Evolutionary conservation across 2,888 invertebrate genomes (phyloP).

Genomic region (Nebria salina): DNA sequence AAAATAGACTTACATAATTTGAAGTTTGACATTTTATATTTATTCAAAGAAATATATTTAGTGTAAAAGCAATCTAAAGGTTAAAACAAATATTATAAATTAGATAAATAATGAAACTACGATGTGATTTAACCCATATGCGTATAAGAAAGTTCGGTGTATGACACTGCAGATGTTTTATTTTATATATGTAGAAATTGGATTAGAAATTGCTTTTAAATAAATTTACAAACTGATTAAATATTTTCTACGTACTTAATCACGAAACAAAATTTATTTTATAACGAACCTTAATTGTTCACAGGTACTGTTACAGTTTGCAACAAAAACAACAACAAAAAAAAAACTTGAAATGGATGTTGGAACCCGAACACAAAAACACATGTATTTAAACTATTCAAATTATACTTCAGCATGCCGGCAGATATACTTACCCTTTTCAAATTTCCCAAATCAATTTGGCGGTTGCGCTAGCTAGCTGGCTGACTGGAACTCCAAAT

Average conservation of each 20-base stretch:
- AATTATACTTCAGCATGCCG: conserved; percentile 22
- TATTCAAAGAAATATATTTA: too few relatives aligned
- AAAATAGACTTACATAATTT: too few relatives aligned
- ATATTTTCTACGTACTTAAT: neutral
- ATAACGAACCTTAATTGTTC: neutral
- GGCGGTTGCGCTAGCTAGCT: conserved; percentile 24
- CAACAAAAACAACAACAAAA: neutral
- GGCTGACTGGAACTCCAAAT: conserved; percentile 3
- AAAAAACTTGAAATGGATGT: neutral
- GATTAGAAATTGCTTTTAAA: too few relatives aligned
- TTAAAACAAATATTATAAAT: too few relatives aligned
- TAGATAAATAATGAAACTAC: too few relatives aligned
- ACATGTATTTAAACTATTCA: conserved; percentile 31
- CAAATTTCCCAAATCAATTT: conserved; percentile 24
- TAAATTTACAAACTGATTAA: neutral
- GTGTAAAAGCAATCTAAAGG: too few relatives aligned
- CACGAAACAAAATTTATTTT: neutral
- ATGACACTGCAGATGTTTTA: too few relatives aligned
- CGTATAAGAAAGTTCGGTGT: too few relatives aligned
- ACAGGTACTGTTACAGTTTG: neutral
- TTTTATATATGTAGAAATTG: too few relatives aligned
- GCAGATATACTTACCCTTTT: conserved; percentile 14
- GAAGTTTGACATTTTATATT: too few relatives aligned
- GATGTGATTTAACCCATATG: too few relatives aligned
- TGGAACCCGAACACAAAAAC: conserved; percentile 1